These are phyloP conservation scores for Drosophila nigrodunni DNA, from an alignment of 1,140 invertebrate genomes.

Conservation along the genomic window DNA sequence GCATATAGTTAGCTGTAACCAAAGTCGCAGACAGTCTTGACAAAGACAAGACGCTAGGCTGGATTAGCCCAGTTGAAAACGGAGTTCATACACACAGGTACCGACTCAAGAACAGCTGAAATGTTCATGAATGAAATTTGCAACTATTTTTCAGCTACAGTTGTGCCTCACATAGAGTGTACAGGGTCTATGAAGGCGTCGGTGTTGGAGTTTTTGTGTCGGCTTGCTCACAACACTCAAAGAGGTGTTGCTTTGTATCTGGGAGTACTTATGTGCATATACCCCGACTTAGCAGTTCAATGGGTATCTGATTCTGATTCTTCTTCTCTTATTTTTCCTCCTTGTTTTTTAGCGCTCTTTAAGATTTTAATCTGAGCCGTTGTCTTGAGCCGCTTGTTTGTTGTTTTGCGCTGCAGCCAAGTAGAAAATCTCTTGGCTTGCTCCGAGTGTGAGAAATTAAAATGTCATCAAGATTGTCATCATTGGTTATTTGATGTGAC, in stretches of 20 bases:
- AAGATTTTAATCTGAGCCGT: slow-evolving; percentile 73
- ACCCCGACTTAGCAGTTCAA: slow-evolving; percentile 56
- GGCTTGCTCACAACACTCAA: slow-evolving; percentile 59
- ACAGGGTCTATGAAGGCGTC: slow-evolving; percentile 25
- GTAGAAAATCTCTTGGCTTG: slow-evolving; percentile 72
- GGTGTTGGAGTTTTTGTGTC: slow-evolving; percentile 16
- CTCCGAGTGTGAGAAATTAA: slow-evolving; percentile 77
- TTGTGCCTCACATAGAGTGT: slow-evolving; percentile 12
- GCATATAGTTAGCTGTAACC: slow-evolving; percentile 14
- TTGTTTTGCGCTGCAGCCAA: slow-evolving; percentile 70
- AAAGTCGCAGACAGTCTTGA: slow-evolving; percentile 27
- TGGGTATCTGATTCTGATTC: slow-evolving; percentile 45
- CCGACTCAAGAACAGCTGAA: slow-evolving; percentile 54
- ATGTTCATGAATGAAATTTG: slow-evolving; percentile 54
- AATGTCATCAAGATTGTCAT: slow-evolving; percentile 84
- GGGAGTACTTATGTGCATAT: slow-evolving; percentile 13
- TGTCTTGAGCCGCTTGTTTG: slow-evolving; percentile 55
- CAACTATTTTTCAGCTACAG: slow-evolving; percentile 42
- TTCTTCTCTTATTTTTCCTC: slow-evolving; percentile 26
- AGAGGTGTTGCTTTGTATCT: slow-evolving; percentile 75
- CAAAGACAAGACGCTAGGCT: slow-evolving; percentile 48
- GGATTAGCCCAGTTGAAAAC: slow-evolving; percentile 47
- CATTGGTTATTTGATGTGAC: slow-evolving; percentile 72
- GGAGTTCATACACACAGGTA: slow-evolving; percentile 43
- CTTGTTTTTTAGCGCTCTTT: slow-evolving; percentile 74